Base-by-base conservation (phyloP, 2,113 vertebrate genomes). In the Notarius lentiginosus region DNA sequence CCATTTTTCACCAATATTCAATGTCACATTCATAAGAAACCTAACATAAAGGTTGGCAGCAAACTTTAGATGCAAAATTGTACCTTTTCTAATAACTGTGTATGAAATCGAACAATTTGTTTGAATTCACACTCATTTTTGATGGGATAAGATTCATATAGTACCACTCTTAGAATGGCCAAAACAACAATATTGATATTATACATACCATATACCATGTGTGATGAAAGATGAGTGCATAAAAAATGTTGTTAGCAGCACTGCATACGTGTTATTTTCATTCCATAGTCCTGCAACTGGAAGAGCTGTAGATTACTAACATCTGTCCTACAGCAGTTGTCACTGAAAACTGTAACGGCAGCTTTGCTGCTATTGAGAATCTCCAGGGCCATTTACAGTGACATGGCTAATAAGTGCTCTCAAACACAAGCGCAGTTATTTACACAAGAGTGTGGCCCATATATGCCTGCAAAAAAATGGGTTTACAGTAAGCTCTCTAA, bases 401-500 rank as follows among this genome's bases (percentile, higher is more conserved):
- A 85, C 11, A 83, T 84, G 86, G 53, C 70, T 63, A 83, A 86
- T 70, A 86, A 66, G 86, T 30, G 53, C 75, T 88, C n/a, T 63
- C 10, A 20, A 79, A 66, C 51, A 51, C 7, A 76, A 86, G 82
- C 56, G 5, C 55, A 80, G 79, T 87, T 93, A 92, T 94, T 94
- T 94, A 93, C 85, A 92, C 75, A 85, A 91, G 87, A 55, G 56
- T 49, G 83, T 82, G 83, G 90, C 89, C 91, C 89, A 89, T 93
- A 90, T 90, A 93, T 87, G 88, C 91, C 92, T 90, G 86, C 63
- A 73, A 5, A 90, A 79, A 84, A 87, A 20, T 41, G 41, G 0
- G 94, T 94, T 95, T 95, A 95, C 89, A 92, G 79, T 90, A 89
- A 87, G 89, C 58, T 77, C 84, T 47, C n/a, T 88, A 89, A 77